A percentile compares a stretch with the other conserved stretches of the same genome.
phyloP scores from a whole-genome alignment of 2,797 vertebrate genomes.

The Emys orbicularis region DNA sequence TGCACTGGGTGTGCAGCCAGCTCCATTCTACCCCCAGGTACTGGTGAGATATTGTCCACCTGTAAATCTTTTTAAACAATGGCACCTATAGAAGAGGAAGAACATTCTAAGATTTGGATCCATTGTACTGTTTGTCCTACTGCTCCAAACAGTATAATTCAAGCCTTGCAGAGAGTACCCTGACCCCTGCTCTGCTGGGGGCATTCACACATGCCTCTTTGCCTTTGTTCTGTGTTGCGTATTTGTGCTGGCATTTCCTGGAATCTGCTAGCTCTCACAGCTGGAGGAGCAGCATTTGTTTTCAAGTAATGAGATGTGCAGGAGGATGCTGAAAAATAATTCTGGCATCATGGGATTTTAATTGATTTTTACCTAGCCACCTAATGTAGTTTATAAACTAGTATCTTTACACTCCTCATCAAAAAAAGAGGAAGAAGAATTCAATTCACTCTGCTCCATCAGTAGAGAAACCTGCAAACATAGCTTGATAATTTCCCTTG shows the following conservation, averaged over 20 bases:
- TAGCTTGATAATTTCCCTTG: background rate
- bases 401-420: background rate
- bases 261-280: conserved; percentile 36
- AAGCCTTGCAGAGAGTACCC: background rate
- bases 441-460: background rate
- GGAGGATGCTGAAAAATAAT: conserved; percentile 69
- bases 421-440: background rate
- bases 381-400: conserved; percentile 44
- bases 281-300: conserved; percentile 38
- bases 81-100: background rate
- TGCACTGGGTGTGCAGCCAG: background rate
- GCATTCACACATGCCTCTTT: background rate
- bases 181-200: background rate
- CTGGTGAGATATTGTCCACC: background rate
- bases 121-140: background rate
- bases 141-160: background rate
- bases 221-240: conserved; percentile 8
- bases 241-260: conserved; percentile 43
- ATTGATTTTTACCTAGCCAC: conserved; percentile 63
- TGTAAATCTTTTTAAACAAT: background rate
- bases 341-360: conserved; percentile 72
- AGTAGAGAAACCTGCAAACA: background rate
- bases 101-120: background rate
- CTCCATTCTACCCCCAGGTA: background rate
- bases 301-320: conserved; percentile 65